These are phyloP conservation scores for Vannuccia rotundouncinata DNA, from an alignment of 2,888 invertebrate genomes.

Conservation along the genomic window DNA sequence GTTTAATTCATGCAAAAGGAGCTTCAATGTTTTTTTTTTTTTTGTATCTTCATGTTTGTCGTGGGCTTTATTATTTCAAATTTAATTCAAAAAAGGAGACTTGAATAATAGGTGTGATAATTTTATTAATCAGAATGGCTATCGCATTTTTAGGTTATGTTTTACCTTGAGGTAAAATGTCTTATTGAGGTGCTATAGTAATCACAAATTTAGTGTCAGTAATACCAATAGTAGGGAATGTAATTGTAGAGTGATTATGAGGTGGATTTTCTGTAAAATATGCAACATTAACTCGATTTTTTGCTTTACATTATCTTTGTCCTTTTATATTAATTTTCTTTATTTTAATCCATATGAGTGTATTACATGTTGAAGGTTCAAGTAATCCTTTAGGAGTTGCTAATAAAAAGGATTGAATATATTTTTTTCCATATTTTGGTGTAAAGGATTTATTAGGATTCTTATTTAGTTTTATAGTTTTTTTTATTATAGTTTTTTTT, in stretches of 20 bases:
- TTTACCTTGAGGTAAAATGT: constrained; percentile 39
- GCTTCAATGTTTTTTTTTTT: constrained; percentile 1
- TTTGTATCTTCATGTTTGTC: not conserved
- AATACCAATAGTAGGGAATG: not conserved
- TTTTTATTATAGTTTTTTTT: constrained; percentile 60
- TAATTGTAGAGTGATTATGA: not conserved
- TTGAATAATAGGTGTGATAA: constrained; percentile 17
- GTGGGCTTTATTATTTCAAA: not conserved
- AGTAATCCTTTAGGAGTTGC: not conserved
- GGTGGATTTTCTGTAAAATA: not conserved
- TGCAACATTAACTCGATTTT: constrained; percentile 1
- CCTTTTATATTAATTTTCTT: constrained; percentile 15
- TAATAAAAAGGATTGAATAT: not conserved
- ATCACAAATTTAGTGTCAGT: constrained; percentile 35
- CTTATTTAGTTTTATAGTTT: constrained; percentile 59
- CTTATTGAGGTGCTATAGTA: constrained; percentile 36
- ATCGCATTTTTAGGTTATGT: constrained; percentile 38
- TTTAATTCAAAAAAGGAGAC: not conserved
- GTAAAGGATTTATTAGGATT: constrained; percentile 59
- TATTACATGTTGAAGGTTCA: not conserved
- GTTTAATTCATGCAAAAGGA: constrained; percentile 13
- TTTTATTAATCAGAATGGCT: constrained; percentile 16
- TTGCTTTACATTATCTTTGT: not conserved
- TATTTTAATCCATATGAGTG: not conserved
- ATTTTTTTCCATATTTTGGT: constrained; percentile 38